Base-by-base conservation (phyloP, 1,140 invertebrate genomes). In the Drosophila sp. region DNA sequence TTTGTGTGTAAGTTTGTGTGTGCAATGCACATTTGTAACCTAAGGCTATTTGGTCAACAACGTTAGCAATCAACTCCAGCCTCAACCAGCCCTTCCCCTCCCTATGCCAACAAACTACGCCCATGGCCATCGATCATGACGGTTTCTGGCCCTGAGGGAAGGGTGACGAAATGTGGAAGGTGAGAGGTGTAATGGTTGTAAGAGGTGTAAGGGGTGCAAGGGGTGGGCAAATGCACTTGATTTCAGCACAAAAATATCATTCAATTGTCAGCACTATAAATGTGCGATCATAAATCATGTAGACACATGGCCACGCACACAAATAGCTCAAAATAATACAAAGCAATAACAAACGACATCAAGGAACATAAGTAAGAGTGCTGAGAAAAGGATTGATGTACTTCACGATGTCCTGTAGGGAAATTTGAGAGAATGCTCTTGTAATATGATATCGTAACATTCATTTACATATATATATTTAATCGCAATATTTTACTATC, bases 181-280 rank as follows among this genome's bases (percentile, higher is more conserved):
- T n/a, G n/a, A 13, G 3, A 4, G 2, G 40, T 2, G 38, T 11
- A 27, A 27, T n/a, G n/a, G n/a, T n/a, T n/a, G n/a, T n/a, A n/a
- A n/a, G n/a, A n/a, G n/a, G n/a, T n/a, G n/a, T n/a, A n/a, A n/a
- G n/a, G n/a, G 21, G 13, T 43, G 40, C 7, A 4, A 21, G 41
- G 41, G 11, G 7, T 32, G 29, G 18, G 14, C 29, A 58, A 78
- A 66, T 65, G 72, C 72, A 66, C 71, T 83, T 69, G 76, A 66
- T 58, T 64, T 61, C 51, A 25, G 70, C 63, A 50, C 58, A 72
- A 74, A 89, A 90, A 89, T 89, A 81, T 90, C 86, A 84, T 89
- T 89, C 86, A 90, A 86, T 89, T 90, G 86, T 89, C 86, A 90
- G 86, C 86, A 79, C 86, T 90, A 89, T 81, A 89, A 89, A 89